Conservation (phyloP, 2,797 vertebrate species). For the Fundulus diaphanus region DNA sequence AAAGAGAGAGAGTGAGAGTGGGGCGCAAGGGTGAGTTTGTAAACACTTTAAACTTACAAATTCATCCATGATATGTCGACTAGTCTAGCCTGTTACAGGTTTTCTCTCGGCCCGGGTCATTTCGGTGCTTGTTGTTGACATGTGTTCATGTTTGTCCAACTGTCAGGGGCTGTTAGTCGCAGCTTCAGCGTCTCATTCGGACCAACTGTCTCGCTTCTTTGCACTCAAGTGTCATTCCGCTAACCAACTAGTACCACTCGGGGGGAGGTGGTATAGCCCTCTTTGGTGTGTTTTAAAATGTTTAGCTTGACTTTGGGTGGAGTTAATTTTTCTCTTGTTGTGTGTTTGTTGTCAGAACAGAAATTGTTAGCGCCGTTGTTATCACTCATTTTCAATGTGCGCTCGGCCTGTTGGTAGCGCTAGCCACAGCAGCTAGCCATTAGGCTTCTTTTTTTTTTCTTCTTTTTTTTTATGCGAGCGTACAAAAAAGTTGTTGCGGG, state of each 20-base stretch:
- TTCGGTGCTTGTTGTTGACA: slow-evolving; percentile 18
- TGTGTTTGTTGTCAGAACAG: slow-evolving; percentile 36
- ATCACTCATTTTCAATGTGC: slow-evolving; percentile 43
- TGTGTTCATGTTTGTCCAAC: slow-evolving; percentile 31
- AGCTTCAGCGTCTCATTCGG: slow-evolving; percentile 64
- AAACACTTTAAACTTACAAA: slow-evolving; percentile 81
- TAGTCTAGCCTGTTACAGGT: slow-evolving; percentile 4
- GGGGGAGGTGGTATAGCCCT: neutral
- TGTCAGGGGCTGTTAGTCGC: slow-evolving; percentile 65
- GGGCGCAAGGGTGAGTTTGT: slow-evolving; percentile 87
- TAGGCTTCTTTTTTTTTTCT: slow-evolving; percentile 51
- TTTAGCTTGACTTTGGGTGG: neutral
- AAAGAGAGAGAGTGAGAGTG: slow-evolving; percentile 36
- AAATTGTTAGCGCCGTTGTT: slow-evolving; percentile 42
- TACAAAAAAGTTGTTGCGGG: slow-evolving; percentile 73
- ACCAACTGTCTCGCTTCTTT: slow-evolving; percentile 62
- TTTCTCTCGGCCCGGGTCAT: neutral
- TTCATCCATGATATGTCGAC: slow-evolving; percentile 22
- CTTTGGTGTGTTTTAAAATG: neutral
- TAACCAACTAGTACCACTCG: slow-evolving; percentile 53
- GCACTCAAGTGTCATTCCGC: slow-evolving; percentile 76
- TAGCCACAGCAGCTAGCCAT: slow-evolving; percentile 71
- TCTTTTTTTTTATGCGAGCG: slow-evolving; percentile 52
- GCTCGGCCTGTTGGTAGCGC: slow-evolving; percentile 74
- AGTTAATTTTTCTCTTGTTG: neutral